Percentiles rank a stretch among this genome's conserved stretches.
These are phyloP conservation scores for Caenorhabditis becei DNA, from an alignment of 2,888 invertebrate species.

Conservation along the genomic window DNA sequence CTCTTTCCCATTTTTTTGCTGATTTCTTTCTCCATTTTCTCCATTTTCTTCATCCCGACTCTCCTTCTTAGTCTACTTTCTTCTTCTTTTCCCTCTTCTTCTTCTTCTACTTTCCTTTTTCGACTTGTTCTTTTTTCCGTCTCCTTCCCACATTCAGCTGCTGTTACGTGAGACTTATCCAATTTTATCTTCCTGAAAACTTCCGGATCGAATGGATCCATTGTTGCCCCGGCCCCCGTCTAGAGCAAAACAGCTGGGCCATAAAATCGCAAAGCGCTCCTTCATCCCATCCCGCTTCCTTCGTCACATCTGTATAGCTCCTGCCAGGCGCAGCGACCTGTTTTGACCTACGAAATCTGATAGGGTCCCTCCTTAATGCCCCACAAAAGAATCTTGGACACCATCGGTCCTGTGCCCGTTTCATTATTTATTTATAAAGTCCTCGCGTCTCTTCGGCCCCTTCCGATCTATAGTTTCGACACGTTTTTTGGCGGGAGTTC, in stretches of 20 bases:
- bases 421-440: slow-evolving; percentile 54
- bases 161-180: slow-evolving; percentile 19
- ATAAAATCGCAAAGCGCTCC: slow-evolving; percentile 17
- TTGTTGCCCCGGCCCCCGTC: background rate
- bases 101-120: slow-evolving; percentile 18
- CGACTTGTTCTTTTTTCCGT: background rate
- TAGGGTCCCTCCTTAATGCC: slow-evolving; percentile 37
- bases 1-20: slow-evolving; percentile 38
- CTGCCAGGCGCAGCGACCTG: slow-evolving; percentile 4
- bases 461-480: slow-evolving; percentile 15
- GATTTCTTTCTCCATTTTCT: too few species aligned
- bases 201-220: slow-evolving; percentile 22
- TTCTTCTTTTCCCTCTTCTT: slow-evolving; percentile 19
- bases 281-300: background rate
- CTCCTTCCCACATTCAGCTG: background rate
- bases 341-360: slow-evolving; percentile 33
- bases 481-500: slow-evolving; percentile 35
- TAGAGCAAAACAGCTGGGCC: slow-evolving; percentile 22
- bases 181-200: slow-evolving; percentile 12
- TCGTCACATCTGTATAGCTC: background rate
- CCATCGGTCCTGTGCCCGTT: slow-evolving; percentile 3
- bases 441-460: background rate
- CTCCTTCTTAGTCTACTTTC: slow-evolving; percentile 36
- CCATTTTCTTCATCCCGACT: slow-evolving; percentile 28
- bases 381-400: slow-evolving; percentile 47